These are phyloP conservation scores for Leptogaster cylindrica DNA, from an alignment of 2,888 invertebrate species.

Conservation along the genomic window DNA sequence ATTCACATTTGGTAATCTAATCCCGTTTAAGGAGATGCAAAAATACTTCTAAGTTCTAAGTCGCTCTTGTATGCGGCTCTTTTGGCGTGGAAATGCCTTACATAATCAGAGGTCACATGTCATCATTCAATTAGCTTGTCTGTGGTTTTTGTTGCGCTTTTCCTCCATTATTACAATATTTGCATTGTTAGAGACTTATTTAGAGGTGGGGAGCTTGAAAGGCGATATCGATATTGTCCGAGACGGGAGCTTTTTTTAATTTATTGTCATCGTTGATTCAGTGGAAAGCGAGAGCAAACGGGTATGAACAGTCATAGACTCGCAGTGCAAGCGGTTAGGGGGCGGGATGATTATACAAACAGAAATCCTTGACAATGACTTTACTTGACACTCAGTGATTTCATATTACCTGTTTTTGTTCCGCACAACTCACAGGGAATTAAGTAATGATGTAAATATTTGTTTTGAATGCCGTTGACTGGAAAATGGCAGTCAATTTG, in stretches of 20 bases:
- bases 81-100: slow-evolving; percentile 21
- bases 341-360: slow-evolving; percentile 39
- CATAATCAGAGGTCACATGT: slow-evolving; percentile 37
- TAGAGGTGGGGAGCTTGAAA: no score
- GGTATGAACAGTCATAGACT: not conserved
- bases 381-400: slow-evolving; percentile 59
- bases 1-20: slow-evolving; percentile 17
- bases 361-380: slow-evolving; percentile 63
- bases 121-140: slow-evolving; percentile 15
- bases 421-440: no score
- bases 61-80: no score
- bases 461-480: no score
- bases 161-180: slow-evolving; percentile 6
- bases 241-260: slow-evolving; percentile 24
- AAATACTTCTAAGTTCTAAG: not conserved
- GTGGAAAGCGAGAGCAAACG: slow-evolving; percentile 32
- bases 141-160: not conserved
- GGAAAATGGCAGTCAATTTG: no score
- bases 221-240: not conserved
- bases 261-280: not conserved
- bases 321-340: not conserved
- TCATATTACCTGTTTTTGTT: no score
- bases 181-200: not conserved
- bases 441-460: no score
- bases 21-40: not conserved